Evolutionary conservation across 1,140 invertebrate species (phyloP), one percentile per base, ranked within the genome.

Genomic region (Diuraphis noxia): DNA sequence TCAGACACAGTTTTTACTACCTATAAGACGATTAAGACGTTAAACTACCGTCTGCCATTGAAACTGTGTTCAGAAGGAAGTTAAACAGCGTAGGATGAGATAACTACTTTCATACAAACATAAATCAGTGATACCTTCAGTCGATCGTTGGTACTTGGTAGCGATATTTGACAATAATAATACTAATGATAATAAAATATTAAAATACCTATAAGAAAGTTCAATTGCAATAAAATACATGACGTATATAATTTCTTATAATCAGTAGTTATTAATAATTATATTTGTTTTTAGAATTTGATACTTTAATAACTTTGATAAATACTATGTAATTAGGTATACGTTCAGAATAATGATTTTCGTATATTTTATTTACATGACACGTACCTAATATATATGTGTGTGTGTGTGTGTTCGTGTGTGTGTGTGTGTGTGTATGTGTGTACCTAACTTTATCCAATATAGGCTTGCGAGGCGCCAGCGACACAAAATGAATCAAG

Each of bases 401-500:
- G n/a, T n/a, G n/a, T n/a, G n/a, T n/a, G n/a, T n/a, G n/a, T n/a
- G n/a, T n/a, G n/a, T n/a, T n/a, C n/a, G n/a, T n/a, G n/a, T n/a
- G n/a, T n/a, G n/a, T n/a, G n/a, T n/a, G n/a, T n/a, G n/a, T n/a
- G n/a, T n/a, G n/a, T n/a, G n/a, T n/a, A 49, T 49, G 13, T 72
- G n/a, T 13, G 13, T n/a, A n/a, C 46, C 46, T 49, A 49, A 72
- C 4, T n/a, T 72, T n/a, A n/a, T 5, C 1, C 30, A 17, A 81
- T 25, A 46, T 94, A 97, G 95, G 97, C 97, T 84, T 97, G 97
- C 93, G 96, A 97, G 94, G 95, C 97, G 92, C 96, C 97, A 30
- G 96, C 97, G 0, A 95, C 97, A 19, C 96, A 98, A 93, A 98
- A 98, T 93, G 96, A 96, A 92, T 97, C 98, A 93, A 98, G 98